Base-by-base conservation (phyloP, 2,113 vertebrate species). In the Platysternon megacephalum region DNA sequence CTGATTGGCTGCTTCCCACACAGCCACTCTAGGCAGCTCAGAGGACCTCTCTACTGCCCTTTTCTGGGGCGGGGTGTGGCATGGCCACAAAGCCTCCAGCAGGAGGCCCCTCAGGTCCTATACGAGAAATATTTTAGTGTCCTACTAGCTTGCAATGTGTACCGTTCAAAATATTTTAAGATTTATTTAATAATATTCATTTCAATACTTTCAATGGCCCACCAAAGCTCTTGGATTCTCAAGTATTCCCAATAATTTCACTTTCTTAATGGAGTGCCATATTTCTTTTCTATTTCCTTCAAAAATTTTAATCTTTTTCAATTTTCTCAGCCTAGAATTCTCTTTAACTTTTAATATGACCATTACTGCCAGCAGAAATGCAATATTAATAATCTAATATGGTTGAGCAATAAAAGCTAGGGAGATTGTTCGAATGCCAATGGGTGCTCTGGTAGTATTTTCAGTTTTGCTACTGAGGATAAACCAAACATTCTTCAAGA, bases 361-460 rank as follows among this genome's bases (percentile, higher is more conserved):
- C 28, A 16, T 14, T 14, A 39, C n/a, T 0, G 0, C n/a, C n/a
- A 35, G 21, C 13, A 42, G n/a, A 53, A 81, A 89, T 4, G 26
- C 51, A 35, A 4, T 65, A 68, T 6, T 2, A 10, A 58, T 80
- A 78, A 78, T 51, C 80, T 93, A 42, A 0, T 84, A 42, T 49
- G 24, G 52, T 26, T 9, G 11, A 46, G 81, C 49, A 26, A 3
- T 42, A 79, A 81, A 39, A 88, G 52, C 72, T 39, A 7, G n/a
- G 76, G 79, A 56, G 76, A 13, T 84, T 32, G 29, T 29, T n/a
- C 65, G 22, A 32, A 19, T 14, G 85, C 29, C 9, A 4, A 35
- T 55, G 58, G 48, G 82, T 39, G 51, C 56, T 80, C 2, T 1
- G 14, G 26, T 0, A 0, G 28, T 85, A 61, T 2, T 83, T 83